Percentiles rank a stretch among this genome's conserved stretches.
Conservation (phyloP, 2,888 invertebrate genomes). For the Euspilapteryx auroguttella region DNA sequence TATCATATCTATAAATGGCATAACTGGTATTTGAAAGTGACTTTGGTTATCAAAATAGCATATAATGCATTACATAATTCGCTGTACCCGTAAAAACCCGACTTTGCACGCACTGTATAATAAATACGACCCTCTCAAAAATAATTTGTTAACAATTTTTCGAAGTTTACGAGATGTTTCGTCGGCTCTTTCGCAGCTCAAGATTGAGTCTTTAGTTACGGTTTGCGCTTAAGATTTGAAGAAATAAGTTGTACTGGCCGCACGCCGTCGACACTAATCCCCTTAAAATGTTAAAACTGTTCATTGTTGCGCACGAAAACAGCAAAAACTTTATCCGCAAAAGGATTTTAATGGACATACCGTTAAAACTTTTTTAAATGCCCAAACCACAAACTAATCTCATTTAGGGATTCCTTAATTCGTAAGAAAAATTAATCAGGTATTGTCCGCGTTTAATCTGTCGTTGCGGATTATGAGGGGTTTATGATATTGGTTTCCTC, state of each 20-base stretch:
- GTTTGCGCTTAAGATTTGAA: slow-evolving; percentile 7
- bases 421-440: slow-evolving; percentile 1
- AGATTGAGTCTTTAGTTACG: slow-evolving; percentile 14
- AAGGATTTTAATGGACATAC: slow-evolving; percentile 8
- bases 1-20: too few relatives aligned
- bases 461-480: too few relatives aligned
- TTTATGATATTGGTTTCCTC: too few relatives aligned
- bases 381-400: slow-evolving; percentile 1
- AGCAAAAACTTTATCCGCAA: slow-evolving; percentile 11
- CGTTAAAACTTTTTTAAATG: background rate
- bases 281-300: slow-evolving; percentile 21
- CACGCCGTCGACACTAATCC: slow-evolving; percentile 22
- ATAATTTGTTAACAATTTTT: background rate
- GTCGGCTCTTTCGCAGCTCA: slow-evolving; percentile 8
- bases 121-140: too few relatives aligned
- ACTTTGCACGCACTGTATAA: too few relatives aligned
- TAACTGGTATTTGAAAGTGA: too few relatives aligned
- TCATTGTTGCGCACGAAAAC: slow-evolving; percentile 18
- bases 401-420: slow-evolving; percentile 1
- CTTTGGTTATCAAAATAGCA: too few relatives aligned
- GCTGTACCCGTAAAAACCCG: too few relatives aligned
- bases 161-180: slow-evolving; percentile 11
- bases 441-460: too few relatives aligned
- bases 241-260: slow-evolving; percentile 15
- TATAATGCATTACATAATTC: too few relatives aligned